Evolutionary conservation across 2,797 vertebrate species (phyloP).

Genomic region (Leptoclinus maculatus): DNA sequence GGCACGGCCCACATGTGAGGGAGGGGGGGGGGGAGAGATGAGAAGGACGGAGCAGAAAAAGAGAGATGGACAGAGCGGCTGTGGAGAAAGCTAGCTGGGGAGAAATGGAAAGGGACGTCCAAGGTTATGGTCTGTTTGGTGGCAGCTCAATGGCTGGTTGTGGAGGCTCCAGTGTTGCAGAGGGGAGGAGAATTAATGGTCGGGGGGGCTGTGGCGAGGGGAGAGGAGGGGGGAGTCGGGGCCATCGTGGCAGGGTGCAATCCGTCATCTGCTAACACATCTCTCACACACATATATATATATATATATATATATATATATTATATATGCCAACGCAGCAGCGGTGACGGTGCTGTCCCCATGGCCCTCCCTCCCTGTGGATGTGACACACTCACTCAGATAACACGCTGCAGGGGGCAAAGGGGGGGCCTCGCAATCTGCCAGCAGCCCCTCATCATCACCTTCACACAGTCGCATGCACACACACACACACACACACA

Average conservation of each 20-base stretch:
- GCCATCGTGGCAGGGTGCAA: slow-evolving; percentile 71
- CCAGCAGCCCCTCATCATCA: slow-evolving; percentile 72
- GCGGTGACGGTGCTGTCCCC: slow-evolving; percentile 63
- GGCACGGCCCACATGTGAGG: slow-evolving; percentile 43
- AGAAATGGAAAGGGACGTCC: slow-evolving; percentile 43
- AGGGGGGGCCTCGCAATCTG: slow-evolving; percentile 62
- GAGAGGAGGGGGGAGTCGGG: slow-evolving; percentile 56
- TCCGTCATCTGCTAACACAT: slow-evolving; percentile 74
- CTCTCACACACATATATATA: slow-evolving; percentile 22
- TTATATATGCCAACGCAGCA: slow-evolving; percentile 26
- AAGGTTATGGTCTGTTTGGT: slow-evolving; percentile 71
- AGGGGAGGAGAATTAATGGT: slow-evolving; percentile 72
- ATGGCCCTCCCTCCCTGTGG: slow-evolving; percentile 51
- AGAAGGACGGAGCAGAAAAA: slow-evolving; percentile 24
- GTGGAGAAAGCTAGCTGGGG: slow-evolving; percentile 21
- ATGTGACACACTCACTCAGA: slow-evolving; percentile 79
- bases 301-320: slow-evolving; percentile 1
- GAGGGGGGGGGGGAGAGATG: slow-evolving; percentile 33
- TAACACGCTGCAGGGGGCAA: slow-evolving; percentile 68
- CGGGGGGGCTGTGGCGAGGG: slow-evolving; percentile 49
- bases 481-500: slow-evolving; percentile 22
- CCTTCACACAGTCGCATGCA: slow-evolving; percentile 38
- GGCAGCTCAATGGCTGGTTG: slow-evolving; percentile 66
- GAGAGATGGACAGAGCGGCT: slow-evolving; percentile 33
- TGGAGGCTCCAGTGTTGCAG: slow-evolving; percentile 58